phyloP scores from a whole-genome alignment of 2,113 vertebrate genomes.

The Nipponia nippon region DNA sequence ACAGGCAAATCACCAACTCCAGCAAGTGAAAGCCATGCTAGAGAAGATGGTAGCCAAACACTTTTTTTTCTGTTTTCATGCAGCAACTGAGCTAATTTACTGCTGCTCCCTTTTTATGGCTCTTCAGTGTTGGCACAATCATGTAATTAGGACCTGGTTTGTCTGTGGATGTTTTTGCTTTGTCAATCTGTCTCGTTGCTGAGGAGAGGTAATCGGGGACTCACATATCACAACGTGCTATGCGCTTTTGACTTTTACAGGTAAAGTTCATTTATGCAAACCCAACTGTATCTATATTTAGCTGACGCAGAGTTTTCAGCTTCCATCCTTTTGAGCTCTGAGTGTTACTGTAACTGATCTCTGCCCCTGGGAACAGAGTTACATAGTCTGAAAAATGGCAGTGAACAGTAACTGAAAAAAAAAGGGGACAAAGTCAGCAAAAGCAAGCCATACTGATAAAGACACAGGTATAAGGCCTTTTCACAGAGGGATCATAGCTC shows the following conservation, averaged over 20 bases:
- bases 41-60: neutral
- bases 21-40: neutral
- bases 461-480: neutral
- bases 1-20: neutral
- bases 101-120: neutral
- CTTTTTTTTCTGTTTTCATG: neutral
- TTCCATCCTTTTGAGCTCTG: neutral
- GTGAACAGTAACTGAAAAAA: neutral
- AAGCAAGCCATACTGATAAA: neutral
- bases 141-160: neutral
- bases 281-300: neutral
- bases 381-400: neutral
- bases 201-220: neutral
- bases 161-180: conserved; percentile 3
- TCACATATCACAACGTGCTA: neutral
- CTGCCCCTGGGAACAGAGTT: neutral
- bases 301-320: neutral
- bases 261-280: neutral
- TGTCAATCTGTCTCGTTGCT: neutral
- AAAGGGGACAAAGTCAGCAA: neutral
- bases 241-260: neutral
- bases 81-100: conserved; percentile 14
- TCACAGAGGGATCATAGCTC: neutral
- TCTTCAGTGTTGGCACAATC: neutral
- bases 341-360: neutral